phyloP scores from a whole-genome alignment of 2,113 vertebrate genomes.

The Trematocara variabile region DNA sequence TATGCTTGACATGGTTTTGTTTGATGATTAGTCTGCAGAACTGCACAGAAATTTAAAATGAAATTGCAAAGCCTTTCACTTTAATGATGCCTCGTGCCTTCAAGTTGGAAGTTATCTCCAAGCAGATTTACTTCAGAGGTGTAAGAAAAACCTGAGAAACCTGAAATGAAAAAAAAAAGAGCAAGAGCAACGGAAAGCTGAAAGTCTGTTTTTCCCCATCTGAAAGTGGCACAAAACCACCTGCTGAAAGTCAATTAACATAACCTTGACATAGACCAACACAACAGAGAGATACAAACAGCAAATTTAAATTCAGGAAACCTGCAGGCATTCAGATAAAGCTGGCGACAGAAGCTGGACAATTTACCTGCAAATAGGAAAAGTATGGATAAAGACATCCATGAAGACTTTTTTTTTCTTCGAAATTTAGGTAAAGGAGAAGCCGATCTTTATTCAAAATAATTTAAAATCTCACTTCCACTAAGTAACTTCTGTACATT shows the following conservation, averaged over 20 bases:
- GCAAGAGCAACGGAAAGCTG: slow-evolving; percentile 23
- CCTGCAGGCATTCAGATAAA: slow-evolving; percentile 78
- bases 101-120: slow-evolving; percentile 49
- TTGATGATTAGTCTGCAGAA: slow-evolving; percentile 49
- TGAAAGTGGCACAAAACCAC: slow-evolving; percentile 63
- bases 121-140: slow-evolving; percentile 56
- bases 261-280: slow-evolving; percentile 67
- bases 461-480: slow-evolving; percentile 31
- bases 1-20: slow-evolving; percentile 53
- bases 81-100: slow-evolving; percentile 44
- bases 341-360: slow-evolving; percentile 53
- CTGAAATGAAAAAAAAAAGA: slow-evolving; percentile 23
- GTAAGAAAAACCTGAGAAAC: slow-evolving; percentile 40
- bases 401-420: slow-evolving; percentile 4
- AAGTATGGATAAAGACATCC: slow-evolving; percentile 56
- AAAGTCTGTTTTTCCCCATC: slow-evolving; percentile 43
- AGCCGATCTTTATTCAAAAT: slow-evolving; percentile 36
- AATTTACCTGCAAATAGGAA: slow-evolving; percentile 72
- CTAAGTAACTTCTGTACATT: slow-evolving; percentile 13
- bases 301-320: slow-evolving; percentile 70
- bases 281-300: slow-evolving; percentile 70
- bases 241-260: slow-evolving; percentile 78
- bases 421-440: slow-evolving; percentile 1
- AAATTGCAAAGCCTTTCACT: slow-evolving; percentile 31
- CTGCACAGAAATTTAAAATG: slow-evolving; percentile 30